Evolutionary conservation across 2,797 vertebrate species (phyloP).

Genomic region (Ataeniobius toweri): DNA sequence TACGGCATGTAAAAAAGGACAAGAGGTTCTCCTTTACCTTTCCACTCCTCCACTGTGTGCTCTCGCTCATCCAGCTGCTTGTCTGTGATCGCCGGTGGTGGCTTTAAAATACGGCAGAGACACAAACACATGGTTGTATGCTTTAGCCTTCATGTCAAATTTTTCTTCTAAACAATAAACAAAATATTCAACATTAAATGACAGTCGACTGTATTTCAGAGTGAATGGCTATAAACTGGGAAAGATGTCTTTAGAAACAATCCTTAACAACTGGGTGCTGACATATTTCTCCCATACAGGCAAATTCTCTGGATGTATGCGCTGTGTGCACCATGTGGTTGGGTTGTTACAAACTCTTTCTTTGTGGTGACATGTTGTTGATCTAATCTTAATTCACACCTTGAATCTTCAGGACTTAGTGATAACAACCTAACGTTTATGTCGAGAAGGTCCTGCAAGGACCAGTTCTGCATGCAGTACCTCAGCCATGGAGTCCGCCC

Average conservation of each 20-base stretch:
- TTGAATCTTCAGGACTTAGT: background rate
- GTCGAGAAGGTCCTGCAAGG: no score
- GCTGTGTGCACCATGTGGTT: background rate
- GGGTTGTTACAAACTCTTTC: no score
- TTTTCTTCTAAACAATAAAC: background rate
- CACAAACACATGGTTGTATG: background rate
- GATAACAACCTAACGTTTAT: no score
- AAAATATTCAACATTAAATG: background rate
- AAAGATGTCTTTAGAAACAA: no score
- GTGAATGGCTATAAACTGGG: background rate
- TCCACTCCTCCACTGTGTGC: slow-evolving; percentile 98
- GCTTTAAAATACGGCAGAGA: slow-evolving; percentile 75
- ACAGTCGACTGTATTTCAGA: background rate
- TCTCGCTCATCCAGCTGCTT: slow-evolving; percentile 97
- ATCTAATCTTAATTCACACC: background rate
- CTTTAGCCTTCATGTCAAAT: background rate
- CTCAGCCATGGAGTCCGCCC: no score
- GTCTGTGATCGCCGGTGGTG: slow-evolving; percentile 94
- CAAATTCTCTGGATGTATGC: background rate
- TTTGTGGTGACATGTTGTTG: background rate
- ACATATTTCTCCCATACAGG: background rate
- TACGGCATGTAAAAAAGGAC: background rate
- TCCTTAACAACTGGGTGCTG: no score
- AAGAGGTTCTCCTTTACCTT: slow-evolving; percentile 82
- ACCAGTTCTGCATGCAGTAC: no score